Evolutionary conservation across 2,113 vertebrate genomes (phyloP).

Genomic region (Alligator sinensis): DNA sequence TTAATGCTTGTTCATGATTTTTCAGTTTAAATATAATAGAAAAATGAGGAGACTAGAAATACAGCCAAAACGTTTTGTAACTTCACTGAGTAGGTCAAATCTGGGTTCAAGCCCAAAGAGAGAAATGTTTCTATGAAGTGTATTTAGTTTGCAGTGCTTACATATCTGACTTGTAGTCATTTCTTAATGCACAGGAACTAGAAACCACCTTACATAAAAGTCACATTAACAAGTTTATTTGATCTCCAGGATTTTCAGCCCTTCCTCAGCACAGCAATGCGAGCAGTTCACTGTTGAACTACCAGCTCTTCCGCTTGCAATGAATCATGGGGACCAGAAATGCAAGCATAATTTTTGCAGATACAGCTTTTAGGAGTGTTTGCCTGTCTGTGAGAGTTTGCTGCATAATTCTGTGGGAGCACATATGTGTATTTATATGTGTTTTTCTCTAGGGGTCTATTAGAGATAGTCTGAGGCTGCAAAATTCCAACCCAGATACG

Average conservation of each 20-base stretch:
- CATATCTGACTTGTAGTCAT: background rate
- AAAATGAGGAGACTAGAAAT: background rate
- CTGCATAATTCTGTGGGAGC: background rate
- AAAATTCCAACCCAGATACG: background rate
- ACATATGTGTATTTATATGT: too few relatives aligned
- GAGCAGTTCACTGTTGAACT: background rate
- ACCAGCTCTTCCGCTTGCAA: too few relatives aligned
- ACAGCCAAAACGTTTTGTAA: background rate
- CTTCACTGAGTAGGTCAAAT: background rate
- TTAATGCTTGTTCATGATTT: background rate
- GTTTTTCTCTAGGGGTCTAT: background rate
- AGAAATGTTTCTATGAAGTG: rapidly evolving
- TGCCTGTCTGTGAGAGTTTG: background rate
- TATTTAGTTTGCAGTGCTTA: background rate
- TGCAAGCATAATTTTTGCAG: background rate
- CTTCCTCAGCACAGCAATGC: background rate
- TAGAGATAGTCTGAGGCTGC: background rate
- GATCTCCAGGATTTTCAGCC: background rate
- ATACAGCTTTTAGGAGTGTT: background rate
- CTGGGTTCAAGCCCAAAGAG: rapidly evolving
- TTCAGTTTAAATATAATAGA: background rate
- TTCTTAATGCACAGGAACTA: background rate
- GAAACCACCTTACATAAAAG: background rate
- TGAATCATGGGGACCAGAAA: background rate
- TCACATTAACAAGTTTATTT: background rate